These are phyloP conservation scores for Caenorhabditis virilis DNA, from an alignment of 2,888 invertebrate genomes.

Conservation along the genomic window DNA sequence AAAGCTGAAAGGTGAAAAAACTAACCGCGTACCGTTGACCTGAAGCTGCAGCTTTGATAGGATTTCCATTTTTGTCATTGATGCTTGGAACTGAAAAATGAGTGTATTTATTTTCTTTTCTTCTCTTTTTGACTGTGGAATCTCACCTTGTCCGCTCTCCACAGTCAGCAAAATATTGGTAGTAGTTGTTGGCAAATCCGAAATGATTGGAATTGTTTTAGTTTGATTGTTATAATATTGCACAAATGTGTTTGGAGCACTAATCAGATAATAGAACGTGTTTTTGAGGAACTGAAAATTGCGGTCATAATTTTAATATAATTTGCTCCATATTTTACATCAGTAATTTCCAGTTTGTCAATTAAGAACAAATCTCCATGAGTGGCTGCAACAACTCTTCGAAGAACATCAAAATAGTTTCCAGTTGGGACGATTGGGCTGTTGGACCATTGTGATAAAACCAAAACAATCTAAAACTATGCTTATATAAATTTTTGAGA, in stretches of 20 bases:
- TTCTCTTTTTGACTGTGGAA: too few relatives aligned
- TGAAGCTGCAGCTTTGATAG: conserved; percentile 3
- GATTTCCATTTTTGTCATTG: conserved; percentile 16
- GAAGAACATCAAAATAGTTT: conserved; percentile 35
- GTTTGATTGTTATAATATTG: conserved; percentile 27
- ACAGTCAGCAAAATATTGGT: conserved; percentile 14
- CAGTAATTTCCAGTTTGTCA: conserved; percentile 25
- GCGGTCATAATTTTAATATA: not conserved
- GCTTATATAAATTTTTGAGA: not conserved
- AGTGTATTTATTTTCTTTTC: too few relatives aligned
- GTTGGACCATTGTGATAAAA: conserved; percentile 33
- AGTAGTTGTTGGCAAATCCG: conserved; percentile 14
- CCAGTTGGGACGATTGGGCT: conserved; percentile 15
- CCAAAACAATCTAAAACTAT: conserved; percentile 20
- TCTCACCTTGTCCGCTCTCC: conserved; percentile 32
- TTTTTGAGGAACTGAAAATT: conserved; percentile 11
- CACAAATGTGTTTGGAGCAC: conserved; percentile 25
- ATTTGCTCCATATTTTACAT: not conserved
- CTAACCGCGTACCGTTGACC: conserved; percentile 21
- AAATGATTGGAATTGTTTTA: conserved; percentile 23
- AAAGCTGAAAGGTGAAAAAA: too few relatives aligned
- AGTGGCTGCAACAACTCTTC: conserved; percentile 31
- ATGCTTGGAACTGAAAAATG: conserved; percentile 15
- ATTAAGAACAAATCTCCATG: conserved; percentile 39
- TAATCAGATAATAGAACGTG: conserved; percentile 14